These are phyloP conservation scores for Drosophila littoralis DNA, from an alignment of 1,140 invertebrate species.

Conservation along the genomic window DNA sequence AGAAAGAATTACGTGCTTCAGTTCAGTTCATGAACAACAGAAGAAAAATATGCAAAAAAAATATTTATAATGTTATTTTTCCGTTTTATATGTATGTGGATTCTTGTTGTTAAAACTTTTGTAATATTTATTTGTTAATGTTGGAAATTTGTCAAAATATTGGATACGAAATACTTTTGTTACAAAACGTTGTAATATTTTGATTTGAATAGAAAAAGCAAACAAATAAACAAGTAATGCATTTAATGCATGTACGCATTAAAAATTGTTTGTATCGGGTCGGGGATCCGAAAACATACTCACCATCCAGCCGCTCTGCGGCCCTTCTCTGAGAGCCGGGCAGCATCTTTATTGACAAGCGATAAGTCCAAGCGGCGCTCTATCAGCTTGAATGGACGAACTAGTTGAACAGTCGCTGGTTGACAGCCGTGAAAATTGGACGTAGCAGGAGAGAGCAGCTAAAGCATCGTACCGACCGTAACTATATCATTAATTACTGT, in stretches of 20 bases:
- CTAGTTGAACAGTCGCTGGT: conserved; percentile 43
- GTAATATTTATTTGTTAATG: conserved; percentile 52
- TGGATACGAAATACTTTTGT: conserved; percentile 62
- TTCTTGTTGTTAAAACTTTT: conserved; percentile 45
- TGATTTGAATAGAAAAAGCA: conserved; percentile 57
- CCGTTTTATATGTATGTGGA: conserved; percentile 44
- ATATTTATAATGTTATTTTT: conserved; percentile 35
- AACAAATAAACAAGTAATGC: conserved; percentile 49
- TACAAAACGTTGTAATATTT: conserved; percentile 73
- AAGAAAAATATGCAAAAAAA: conserved; percentile 22
- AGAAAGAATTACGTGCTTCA: conserved; percentile 59
- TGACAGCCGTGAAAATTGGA: conserved; percentile 48
- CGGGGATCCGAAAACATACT: background rate
- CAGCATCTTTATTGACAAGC: conserved; percentile 26
- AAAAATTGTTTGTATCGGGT: conserved; percentile 8
- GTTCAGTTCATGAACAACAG: conserved; percentile 39
- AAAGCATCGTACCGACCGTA: no score
- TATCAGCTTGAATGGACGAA: conserved; percentile 44
- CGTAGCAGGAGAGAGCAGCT: conserved; percentile 23
- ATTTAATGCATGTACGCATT: conserved; percentile 43
- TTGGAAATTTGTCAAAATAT: conserved; percentile 58
- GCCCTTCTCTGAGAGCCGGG: no score
- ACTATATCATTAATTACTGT: no score
- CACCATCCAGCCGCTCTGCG: background rate
- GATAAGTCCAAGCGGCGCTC: conserved; percentile 39